Percentiles rank a stretch among this genome's conserved stretches.
Conservation (phyloP, 2,888 invertebrate species). For the Melieria crassipennis region DNA sequence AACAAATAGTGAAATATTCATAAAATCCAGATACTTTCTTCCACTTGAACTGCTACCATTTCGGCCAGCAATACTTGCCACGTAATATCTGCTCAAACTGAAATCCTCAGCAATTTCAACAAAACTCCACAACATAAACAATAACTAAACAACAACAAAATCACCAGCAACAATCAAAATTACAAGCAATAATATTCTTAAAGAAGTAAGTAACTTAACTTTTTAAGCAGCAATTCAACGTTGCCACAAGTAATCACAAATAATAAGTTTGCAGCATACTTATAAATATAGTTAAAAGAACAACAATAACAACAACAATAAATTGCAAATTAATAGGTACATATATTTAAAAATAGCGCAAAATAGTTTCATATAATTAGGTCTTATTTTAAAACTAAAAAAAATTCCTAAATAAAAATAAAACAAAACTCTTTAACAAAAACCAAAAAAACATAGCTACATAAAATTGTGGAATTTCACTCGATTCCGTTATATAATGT, state of each 20-base stretch:
- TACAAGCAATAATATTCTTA: constrained; percentile 28
- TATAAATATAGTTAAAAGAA: background rate
- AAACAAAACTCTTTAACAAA: background rate
- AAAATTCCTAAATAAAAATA: background rate
- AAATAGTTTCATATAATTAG: constrained; percentile 8
- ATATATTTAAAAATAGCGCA: background rate
- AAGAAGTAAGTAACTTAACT: background rate
- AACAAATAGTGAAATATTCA: no score
- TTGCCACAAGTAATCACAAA: no score
- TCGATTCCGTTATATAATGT: constrained; percentile 50
- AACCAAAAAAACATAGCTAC: background rate
- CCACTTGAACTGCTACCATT: no score
- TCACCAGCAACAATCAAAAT: constrained; percentile 22
- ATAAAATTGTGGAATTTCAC: constrained; percentile 1
- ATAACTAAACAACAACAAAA: background rate
- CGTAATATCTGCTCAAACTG: no score
- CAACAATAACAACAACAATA: constrained; percentile 4
- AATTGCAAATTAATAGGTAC: background rate
- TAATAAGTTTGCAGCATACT: no score
- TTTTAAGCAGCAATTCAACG: no score
- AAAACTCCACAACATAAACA: background rate
- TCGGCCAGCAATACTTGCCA: no score
- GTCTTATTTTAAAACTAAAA: background rate
- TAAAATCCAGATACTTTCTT: no score
- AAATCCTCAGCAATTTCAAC: background rate